Evolutionary conservation across 2,888 invertebrate genomes (phyloP).

Genomic region (Eustalomyia histrio): DNA sequence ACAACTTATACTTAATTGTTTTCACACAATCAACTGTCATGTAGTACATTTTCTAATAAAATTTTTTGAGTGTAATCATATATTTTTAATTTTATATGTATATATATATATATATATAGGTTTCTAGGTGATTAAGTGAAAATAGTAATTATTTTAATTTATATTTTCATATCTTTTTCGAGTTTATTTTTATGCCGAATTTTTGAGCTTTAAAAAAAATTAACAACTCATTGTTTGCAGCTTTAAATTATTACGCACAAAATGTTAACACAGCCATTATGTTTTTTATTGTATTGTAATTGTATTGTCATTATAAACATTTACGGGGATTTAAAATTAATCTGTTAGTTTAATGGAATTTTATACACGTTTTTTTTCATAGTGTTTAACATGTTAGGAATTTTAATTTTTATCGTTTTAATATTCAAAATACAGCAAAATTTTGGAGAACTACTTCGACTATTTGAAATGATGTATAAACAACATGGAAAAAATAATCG

Average conservation of each 20-base stretch:
- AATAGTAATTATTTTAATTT: constrained; percentile 40
- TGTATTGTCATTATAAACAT: constrained; percentile 54
- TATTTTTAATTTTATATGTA: too few relatives aligned
- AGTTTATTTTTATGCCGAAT: not conserved
- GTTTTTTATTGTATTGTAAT: constrained; percentile 35
- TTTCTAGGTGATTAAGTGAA: constrained; percentile 41
- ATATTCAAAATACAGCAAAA: not conserved
- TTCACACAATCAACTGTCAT: too few relatives aligned
- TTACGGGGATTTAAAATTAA: constrained; percentile 60
- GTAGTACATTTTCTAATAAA: too few relatives aligned
- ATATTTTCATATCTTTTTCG: constrained; percentile 4
- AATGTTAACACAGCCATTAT: constrained; percentile 46
- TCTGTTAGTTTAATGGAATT: constrained; percentile 56
- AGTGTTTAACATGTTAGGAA: constrained; percentile 35
- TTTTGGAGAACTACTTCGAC: not conserved
- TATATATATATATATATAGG: too few relatives aligned
- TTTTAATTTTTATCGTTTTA: constrained; percentile 8
- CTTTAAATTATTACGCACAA: constrained; percentile 58
- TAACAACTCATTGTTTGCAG: constrained; percentile 59
- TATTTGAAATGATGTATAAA: too few relatives aligned
- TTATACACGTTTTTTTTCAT: constrained; percentile 32
- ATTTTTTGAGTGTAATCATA: too few relatives aligned
- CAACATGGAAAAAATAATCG: too few relatives aligned
- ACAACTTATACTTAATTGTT: too few relatives aligned
- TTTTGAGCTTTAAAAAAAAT: constrained; percentile 31